Conservation (phyloP, 2,797 vertebrate genomes). For the Microchirus variegatus region DNA sequence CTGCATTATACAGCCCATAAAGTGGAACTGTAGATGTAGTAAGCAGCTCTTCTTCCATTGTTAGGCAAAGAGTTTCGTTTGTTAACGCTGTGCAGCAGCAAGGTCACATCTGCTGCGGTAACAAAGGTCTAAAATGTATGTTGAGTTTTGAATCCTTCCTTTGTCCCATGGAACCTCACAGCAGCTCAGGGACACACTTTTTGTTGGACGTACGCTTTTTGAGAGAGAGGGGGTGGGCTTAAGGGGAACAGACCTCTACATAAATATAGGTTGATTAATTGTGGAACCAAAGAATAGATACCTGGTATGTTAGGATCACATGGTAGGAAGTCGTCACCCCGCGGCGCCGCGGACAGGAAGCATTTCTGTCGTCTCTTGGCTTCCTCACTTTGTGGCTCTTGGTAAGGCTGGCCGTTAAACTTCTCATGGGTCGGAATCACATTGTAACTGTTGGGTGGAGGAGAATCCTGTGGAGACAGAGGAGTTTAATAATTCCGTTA, state of each 20-base stretch:
- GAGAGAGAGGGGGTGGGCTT: not conserved
- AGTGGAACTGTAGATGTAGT: no score
- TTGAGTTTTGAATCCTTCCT: not conserved
- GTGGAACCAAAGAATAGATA: constrained; percentile 30
- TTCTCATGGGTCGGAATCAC: constrained; percentile 77
- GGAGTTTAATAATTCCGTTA: not conserved
- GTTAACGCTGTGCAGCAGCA: not conserved
- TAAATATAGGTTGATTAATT: not conserved
- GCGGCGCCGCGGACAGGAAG: constrained; percentile 78
- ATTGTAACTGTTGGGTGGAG: constrained; percentile 79
- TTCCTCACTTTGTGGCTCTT: constrained; percentile 66
- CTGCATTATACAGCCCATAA: no score
- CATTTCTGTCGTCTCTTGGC: constrained; percentile 79
- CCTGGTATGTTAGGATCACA: constrained; percentile 71
- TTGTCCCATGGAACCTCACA: not conserved
- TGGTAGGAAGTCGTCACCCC: constrained; percentile 36
- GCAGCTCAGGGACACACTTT: not conserved
- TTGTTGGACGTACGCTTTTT: no score
- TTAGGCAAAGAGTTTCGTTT: no score
- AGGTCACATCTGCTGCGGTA: not conserved
- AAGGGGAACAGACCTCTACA: not conserved
- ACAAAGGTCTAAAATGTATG: not conserved
- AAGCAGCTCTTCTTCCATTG: no score
- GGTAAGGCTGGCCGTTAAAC: constrained; percentile 59
- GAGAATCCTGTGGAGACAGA: constrained; percentile 68